Percentiles rank a stretch among this genome's conserved stretches.
Conservation (phyloP, 1,140 invertebrate genomes). For the Aphidius gifuensis region DNA sequence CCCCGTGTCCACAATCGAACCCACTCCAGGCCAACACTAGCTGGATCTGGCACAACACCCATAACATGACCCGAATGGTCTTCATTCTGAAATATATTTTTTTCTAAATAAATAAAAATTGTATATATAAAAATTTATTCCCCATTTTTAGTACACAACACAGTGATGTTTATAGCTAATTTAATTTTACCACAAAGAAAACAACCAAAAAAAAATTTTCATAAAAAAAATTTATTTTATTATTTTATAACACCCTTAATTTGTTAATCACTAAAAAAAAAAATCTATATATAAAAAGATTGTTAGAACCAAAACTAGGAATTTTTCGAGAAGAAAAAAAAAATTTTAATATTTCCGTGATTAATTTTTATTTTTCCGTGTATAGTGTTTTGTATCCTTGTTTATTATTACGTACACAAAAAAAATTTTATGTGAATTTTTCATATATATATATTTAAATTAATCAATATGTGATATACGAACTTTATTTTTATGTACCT, state of each 20-base stretch:
- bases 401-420: background rate
- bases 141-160: slow-evolving; percentile 1
- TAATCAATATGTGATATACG: background rate
- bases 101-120: slow-evolving; percentile 11
- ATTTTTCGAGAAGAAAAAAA: too few relatives aligned
- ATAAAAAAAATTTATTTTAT: too few relatives aligned
- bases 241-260: too few relatives aligned
- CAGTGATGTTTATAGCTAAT: background rate
- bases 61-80: background rate
- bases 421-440: background rate
- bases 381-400: too few relatives aligned
- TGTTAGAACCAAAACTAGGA: too few relatives aligned
- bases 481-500: background rate
- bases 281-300: too few relatives aligned
- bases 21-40: background rate
- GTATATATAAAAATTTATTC: slow-evolving; percentile 9
- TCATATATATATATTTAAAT: slow-evolving; percentile 5
- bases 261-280: too few relatives aligned
- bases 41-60: background rate
- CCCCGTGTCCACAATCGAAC: background rate
- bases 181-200: background rate
- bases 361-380: too few relatives aligned
- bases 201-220: too few relatives aligned
- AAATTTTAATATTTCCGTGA: too few relatives aligned
- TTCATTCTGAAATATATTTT: background rate